A percentile compares a stretch with the other conserved stretches of the same genome.
phyloP scores from a whole-genome alignment of 2,113 vertebrate species.

The Atractosteus spatula region DNA sequence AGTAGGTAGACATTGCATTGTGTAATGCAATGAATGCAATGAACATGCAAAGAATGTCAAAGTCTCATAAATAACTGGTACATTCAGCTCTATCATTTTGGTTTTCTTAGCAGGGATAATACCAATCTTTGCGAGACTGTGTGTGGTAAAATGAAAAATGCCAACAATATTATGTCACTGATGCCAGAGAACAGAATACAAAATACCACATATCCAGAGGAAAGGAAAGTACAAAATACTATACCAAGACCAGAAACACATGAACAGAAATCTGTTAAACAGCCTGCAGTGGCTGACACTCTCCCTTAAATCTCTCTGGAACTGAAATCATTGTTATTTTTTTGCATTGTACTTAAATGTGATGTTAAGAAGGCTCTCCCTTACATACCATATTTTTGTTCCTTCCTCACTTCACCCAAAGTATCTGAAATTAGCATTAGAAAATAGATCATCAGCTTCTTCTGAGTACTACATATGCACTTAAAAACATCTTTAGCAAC shows the following conservation, averaged over 20 bases:
- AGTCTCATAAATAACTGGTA: constrained; percentile 33
- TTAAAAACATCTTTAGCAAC: background rate
- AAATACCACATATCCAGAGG: no score
- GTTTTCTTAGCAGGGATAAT: constrained; percentile 50
- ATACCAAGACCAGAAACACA: no score
- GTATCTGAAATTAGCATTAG: background rate
- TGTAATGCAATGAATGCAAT: no score
- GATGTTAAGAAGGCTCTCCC: background rate
- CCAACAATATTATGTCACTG: no score
- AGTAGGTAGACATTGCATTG: no score
- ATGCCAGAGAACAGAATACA: no score
- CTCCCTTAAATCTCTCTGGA: no score
- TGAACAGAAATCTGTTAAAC: no score
- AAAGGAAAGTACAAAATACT: no score
- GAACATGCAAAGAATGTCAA: constrained; percentile 44
- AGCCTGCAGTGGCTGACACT: no score
- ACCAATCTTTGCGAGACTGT: constrained; percentile 25
- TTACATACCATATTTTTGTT: background rate
- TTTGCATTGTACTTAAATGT: background rate
- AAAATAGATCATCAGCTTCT: background rate
- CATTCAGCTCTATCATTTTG: constrained; percentile 55
- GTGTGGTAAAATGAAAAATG: no score
- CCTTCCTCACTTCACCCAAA: background rate
- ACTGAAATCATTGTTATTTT: background rate
- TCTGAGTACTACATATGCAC: background rate